Base-by-base conservation (phyloP, 2,888 invertebrate genomes). In the Andricus curvator region DNA sequence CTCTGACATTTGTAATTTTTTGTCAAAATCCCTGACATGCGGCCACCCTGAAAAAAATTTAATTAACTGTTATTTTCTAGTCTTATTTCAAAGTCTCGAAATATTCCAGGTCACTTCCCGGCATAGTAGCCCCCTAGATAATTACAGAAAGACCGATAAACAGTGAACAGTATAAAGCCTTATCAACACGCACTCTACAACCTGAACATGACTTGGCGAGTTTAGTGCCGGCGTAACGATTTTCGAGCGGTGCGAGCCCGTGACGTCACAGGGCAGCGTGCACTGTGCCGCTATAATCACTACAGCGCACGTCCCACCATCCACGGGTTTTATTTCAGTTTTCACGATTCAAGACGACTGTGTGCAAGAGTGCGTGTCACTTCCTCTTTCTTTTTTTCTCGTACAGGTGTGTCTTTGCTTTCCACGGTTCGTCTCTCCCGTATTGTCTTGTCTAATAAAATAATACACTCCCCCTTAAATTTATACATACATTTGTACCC, bases 361-460 rank as follows among this genome's bases (percentile, higher is more conserved):
- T 29, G 62, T 78, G 68, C 37, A 76, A n/a, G 56, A 74, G 56
- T 60, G 51, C 66, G 78, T 56, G 25, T 68, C 51, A n/a, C 37
- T 44, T 64, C 25, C 44, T 65, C 22, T 22, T 37, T 64, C 20
- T n/a, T 22, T 29, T 51, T 56, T 56, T 4, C 33, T 20, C 64
- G 48, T 13, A 25, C 82, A 81, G 82, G 78, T 83, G 77, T 77
- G 64, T 77, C 77, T 85, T 84, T 85, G 83, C 80, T 86, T 82
- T 84, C 76, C 83, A 82, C 80, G 80, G 82, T 79, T 68, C 82
- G 80, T 62, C 64, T 78, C 48, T 62, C 20, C 33, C 68, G 64
- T 56, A 80, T 70, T 33, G 37, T 33, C n/a, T 51, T 29, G 33
- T 22, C 33, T 74, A 56, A 74, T 33, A 33, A 74, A 74, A 74